Conservation (phyloP, 2,113 vertebrate species). For the Ellobius talpinus region DNA sequence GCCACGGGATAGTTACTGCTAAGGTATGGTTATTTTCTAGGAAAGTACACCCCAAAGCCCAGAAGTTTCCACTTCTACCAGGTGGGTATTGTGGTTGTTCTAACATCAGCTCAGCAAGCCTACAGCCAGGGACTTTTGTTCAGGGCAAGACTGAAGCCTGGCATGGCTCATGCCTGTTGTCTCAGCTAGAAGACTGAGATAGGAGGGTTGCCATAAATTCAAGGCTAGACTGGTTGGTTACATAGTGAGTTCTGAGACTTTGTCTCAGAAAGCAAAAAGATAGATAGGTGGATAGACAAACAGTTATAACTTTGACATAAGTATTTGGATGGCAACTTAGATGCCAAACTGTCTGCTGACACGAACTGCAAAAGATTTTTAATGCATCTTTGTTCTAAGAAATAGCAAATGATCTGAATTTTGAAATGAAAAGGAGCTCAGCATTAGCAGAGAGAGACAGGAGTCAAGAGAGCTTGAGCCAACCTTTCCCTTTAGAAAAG, state of each 20-base stretch:
- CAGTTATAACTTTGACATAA: background rate
- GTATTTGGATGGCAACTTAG: conserved; percentile 34
- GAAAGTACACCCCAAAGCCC: background rate
- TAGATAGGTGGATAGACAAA: background rate
- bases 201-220: background rate
- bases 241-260: background rate
- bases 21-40: background rate
- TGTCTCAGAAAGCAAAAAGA: background rate
- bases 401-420: background rate
- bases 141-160: conserved; percentile 18
- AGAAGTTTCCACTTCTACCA: conserved; percentile 6
- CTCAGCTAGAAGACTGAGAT: background rate
- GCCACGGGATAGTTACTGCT: background rate
- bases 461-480: background rate
- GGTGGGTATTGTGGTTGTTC: background rate
- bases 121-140: background rate
- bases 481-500: conserved; percentile 33
- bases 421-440: background rate
- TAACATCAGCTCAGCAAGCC: background rate
- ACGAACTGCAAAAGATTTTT: conserved; percentile 25
- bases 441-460: background rate
- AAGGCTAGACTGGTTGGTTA: background rate
- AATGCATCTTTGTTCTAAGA: background rate
- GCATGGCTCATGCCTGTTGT: background rate
- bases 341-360: conserved; percentile 30